phyloP scores from a whole-genome alignment of 1,140 invertebrate genomes.

The Aphis gossypii region DNA sequence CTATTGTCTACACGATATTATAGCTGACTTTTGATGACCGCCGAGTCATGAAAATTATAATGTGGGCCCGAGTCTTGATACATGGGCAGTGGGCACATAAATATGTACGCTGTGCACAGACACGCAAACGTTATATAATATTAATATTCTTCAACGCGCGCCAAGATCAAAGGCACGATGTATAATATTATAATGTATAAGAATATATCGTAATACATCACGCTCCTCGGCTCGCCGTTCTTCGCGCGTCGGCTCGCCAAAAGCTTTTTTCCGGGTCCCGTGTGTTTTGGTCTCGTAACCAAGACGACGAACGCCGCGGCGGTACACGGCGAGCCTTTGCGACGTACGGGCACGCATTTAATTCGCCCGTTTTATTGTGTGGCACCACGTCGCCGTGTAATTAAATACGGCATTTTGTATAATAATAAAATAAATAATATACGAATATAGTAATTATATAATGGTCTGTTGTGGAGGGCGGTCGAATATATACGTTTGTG shows the following conservation, averaged over 20 bases:
- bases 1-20: neutral
- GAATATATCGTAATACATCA: neutral
- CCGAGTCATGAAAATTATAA: neutral
- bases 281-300: slow-evolving; percentile 30
- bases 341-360: neutral
- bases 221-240: neutral
- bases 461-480: neutral
- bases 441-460: neutral
- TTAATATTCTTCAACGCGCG: neutral
- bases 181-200: neutral
- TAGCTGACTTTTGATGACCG: neutral
- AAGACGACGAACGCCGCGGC: neutral
- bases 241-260: neutral
- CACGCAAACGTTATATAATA: neutral
- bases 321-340: neutral
- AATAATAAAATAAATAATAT: slow-evolving; percentile 26
- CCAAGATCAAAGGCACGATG: neutral
- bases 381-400: neutral
- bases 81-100: neutral
- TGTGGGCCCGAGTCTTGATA: no score
- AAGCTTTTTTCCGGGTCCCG: neutral
- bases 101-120: neutral
- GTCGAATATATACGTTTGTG: neutral
- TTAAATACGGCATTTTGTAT: slow-evolving; percentile 19
- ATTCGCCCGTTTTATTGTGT: neutral